Conservation (phyloP, 2,113 vertebrate species). For the Megaceryle torquata region DNA sequence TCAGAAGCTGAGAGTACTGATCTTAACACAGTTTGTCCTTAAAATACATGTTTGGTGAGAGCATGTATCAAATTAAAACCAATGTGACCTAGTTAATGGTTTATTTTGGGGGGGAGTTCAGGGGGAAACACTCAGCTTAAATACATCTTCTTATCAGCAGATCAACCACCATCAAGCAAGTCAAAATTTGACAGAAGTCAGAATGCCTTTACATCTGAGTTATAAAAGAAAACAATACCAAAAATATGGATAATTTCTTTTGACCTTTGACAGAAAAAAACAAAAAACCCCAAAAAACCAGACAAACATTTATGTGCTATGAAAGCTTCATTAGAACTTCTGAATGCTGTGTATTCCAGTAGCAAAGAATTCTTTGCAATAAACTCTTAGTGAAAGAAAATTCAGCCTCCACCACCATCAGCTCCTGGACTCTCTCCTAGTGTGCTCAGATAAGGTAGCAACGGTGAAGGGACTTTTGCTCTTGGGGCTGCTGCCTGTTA, state of each 20-base stretch:
- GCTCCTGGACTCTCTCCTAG: background rate
- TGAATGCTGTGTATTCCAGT: background rate
- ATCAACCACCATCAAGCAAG: background rate
- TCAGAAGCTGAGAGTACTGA: background rate
- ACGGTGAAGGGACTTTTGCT: background rate
- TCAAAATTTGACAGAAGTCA: background rate
- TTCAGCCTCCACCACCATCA: background rate
- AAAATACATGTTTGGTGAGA: background rate
- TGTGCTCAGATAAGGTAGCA: accelerated
- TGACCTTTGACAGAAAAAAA: background rate
- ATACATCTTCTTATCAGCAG: background rate
- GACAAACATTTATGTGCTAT: background rate
- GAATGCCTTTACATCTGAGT: background rate
- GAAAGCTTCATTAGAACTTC: background rate
- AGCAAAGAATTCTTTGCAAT: background rate
- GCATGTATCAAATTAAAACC: background rate
- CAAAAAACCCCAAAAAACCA: background rate
- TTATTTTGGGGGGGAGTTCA: accelerated
- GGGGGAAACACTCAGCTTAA: background rate
- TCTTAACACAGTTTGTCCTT: background rate
- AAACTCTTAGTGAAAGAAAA: background rate
- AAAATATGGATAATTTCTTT: background rate
- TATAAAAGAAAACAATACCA: background rate
- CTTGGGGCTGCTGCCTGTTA: background rate
- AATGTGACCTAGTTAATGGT: background rate